Evolutionary conservation across 1,140 invertebrate genomes (phyloP), one percentile per base, ranked within the genome.

Genomic region (Asbolus verrucosus): DNA sequence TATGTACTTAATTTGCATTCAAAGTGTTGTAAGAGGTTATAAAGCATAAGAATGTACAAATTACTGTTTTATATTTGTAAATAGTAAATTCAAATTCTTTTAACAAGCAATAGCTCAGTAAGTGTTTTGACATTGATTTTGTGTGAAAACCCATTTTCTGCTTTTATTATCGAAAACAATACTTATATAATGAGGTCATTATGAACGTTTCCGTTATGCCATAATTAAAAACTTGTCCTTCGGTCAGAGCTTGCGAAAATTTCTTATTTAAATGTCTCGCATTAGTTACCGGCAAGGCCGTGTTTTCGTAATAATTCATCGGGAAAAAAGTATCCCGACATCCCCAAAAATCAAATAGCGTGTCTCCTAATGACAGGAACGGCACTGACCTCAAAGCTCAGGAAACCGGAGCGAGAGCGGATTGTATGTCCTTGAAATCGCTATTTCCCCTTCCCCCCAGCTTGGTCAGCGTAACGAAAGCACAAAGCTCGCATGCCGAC

Each of bases 341-440:
- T 19, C 15, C 43, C 43, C 5, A 36, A 36, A 36, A 50, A 21
- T 3, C 16, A 50, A n/a, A 9, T 50, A 21, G 43, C 43, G 43
- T 50, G 43, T 50, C 16, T 21, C 43, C 18, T 50, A 50, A 50
- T 50, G 43, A 50, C 43, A 50, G 43, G 39, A 60, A 27, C 27
- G 41, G 39, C 61, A 39, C 61, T 63, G 61, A 63, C 61, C 61
- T 63, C 61, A 39, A 62, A 39, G 33, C 33, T 63, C 13, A 63
- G 61, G 61, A 63, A 63, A 41, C 36, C 60, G 15, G 60, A 62
- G 36, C 36, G 60, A 62, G 31, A 50, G 18, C 31, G 16, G 14
- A 14, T 16, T 41, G 61, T 36, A 11, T 36, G 33, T 19, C 61
- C 61, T 63, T 63, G 61, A 63, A 39, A 54, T 24, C 46, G 46